Conservation (phyloP, 2,113 vertebrate genomes). For the Macaca mulatta region DNA sequence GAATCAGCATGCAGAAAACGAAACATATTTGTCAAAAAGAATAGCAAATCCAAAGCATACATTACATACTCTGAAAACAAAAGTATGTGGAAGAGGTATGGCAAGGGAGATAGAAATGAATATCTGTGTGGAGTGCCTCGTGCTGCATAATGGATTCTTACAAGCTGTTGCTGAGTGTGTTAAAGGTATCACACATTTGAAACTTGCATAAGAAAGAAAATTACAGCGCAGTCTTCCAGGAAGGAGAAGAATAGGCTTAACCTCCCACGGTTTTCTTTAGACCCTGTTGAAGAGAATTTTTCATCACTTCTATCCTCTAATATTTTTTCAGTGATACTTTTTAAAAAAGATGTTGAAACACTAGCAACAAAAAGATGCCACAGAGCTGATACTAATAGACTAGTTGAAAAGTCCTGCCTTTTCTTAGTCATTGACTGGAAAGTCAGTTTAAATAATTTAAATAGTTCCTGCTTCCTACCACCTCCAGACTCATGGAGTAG, state of each 20-base stretch:
- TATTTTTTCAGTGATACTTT: background rate
- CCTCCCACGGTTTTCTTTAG: background rate
- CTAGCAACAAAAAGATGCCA: background rate
- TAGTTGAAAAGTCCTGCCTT: background rate
- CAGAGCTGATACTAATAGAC: background rate
- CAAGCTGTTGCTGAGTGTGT: background rate
- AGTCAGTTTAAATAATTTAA: background rate
- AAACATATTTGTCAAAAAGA: slow-evolving; percentile 4
- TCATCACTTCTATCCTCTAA: background rate
- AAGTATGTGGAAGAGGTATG: background rate
- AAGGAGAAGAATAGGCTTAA: background rate
- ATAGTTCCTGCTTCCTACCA: background rate
- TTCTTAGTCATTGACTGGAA: background rate
- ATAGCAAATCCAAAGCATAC: slow-evolving; percentile 3
- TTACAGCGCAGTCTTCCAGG: background rate
- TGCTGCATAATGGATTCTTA: background rate
- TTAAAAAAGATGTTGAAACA: background rate
- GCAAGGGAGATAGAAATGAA: background rate
- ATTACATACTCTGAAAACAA: background rate
- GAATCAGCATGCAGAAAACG: slow-evolving; percentile 39
- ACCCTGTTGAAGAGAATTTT: background rate
- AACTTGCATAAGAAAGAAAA: background rate
- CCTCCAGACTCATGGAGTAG: background rate
- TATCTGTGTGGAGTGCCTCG: background rate
- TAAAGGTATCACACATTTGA: background rate